Percentiles rank a stretch among this genome's conserved stretches.
Conservation (phyloP, 2,888 invertebrate species). For the Cryptops parisi region DNA sequence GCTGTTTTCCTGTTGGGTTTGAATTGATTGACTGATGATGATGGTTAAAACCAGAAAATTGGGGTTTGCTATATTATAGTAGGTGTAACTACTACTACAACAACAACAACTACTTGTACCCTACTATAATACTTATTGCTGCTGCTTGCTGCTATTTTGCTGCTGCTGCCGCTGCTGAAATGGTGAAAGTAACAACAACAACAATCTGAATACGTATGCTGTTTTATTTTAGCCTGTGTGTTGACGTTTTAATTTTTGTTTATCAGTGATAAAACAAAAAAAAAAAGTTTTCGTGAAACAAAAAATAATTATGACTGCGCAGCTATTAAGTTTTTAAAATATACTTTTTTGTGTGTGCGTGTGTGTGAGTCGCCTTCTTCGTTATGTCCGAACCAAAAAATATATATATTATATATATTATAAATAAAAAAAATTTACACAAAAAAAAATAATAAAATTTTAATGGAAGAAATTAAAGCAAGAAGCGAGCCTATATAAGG, state of each 20-base stretch:
- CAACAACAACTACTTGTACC: too few species aligned
- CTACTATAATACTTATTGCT: too few species aligned
- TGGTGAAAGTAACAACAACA: constrained; percentile 5
- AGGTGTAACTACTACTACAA: background rate
- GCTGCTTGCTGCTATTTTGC: too few species aligned
- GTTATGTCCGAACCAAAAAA: background rate
- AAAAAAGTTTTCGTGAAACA: too few species aligned
- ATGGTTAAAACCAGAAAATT: too few species aligned
- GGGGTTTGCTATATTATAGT: background rate
- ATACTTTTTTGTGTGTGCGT: too few species aligned
- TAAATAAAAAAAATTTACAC: background rate
- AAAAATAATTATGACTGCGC: too few species aligned
- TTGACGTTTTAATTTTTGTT: constrained; percentile 6
- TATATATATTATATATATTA: background rate
- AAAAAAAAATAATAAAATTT: background rate
- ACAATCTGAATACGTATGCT: constrained; percentile 14
- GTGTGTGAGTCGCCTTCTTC: constrained; percentile 12
- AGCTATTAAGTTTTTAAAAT: constrained; percentile 11
- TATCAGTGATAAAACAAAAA: constrained; percentile 13
- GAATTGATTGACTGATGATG: too few species aligned
- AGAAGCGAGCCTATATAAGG: too few species aligned
- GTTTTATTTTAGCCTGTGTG: constrained; percentile 16
- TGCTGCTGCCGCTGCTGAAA: too few species aligned
- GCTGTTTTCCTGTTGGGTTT: constrained; percentile 15
- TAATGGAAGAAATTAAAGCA: background rate